phyloP scores from a whole-genome alignment of 1,140 invertebrate genomes.

The Ostrea edulis region DNA sequence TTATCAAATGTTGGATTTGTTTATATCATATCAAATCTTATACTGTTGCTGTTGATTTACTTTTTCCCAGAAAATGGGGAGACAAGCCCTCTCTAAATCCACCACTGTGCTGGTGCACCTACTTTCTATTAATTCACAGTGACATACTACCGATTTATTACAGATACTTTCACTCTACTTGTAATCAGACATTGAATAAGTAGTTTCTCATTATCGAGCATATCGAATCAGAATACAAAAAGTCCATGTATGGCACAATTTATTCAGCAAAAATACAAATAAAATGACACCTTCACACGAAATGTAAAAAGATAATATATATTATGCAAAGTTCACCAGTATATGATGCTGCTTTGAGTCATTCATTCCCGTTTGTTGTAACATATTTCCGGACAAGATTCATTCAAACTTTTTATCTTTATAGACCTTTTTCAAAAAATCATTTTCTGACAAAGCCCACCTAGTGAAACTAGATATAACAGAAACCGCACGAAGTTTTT shows the following conservation, averaged over 20 bases:
- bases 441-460: neutral
- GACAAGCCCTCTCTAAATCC: too few relatives aligned
- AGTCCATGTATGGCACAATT: conserved; percentile 26
- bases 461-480: neutral
- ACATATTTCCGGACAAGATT: conserved; percentile 9
- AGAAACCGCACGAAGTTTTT: neutral
- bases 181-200: too few relatives aligned
- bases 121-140: too few relatives aligned
- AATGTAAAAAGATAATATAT: conserved; percentile 36
- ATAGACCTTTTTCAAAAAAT: neutral
- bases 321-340: conserved; percentile 35
- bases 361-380: conserved; percentile 20
- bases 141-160: too few relatives aligned
- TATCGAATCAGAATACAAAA: neutral
- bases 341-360: conserved; percentile 20
- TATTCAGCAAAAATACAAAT: conserved; percentile 30
- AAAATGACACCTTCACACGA: conserved; percentile 29
- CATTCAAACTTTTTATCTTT: neutral
- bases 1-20: too few relatives aligned
- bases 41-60: too few relatives aligned
- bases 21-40: too few relatives aligned
- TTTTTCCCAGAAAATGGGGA: too few relatives aligned
- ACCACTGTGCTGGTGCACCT: too few relatives aligned
- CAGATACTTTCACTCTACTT: too few relatives aligned
- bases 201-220: too few relatives aligned